phyloP scores from a whole-genome alignment of 2,888 invertebrate species.

The Rhaphigaster nebulosa region DNA sequence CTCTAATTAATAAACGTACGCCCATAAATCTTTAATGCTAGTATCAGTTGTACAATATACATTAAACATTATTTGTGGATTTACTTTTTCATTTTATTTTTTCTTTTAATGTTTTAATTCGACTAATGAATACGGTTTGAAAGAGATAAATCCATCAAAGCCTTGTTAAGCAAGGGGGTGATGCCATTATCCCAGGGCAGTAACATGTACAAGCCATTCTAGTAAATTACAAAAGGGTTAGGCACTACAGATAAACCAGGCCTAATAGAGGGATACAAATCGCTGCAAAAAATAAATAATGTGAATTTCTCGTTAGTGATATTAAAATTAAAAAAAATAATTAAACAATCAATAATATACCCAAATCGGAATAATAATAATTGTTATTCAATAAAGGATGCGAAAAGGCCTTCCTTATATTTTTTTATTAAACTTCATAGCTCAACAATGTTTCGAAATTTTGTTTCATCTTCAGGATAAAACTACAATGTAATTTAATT shows the following conservation, averaged over 20 bases:
- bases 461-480: no score
- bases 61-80: not conserved
- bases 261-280: not conserved
- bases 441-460: no score
- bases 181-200: not conserved
- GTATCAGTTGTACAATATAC: no score
- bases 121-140: not conserved
- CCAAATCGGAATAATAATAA: no score
- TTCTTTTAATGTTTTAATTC: not conserved
- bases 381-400: no score
- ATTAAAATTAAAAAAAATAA: not conserved
- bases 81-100: not conserved
- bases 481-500: no score
- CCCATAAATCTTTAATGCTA: not conserved
- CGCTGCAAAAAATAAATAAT: not conserved
- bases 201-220: conserved; percentile 16
- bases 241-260: not conserved
- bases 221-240: conserved; percentile 15
- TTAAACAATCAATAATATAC: no score
- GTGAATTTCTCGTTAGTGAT: not conserved
- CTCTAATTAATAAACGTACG: not conserved
- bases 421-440: no score
- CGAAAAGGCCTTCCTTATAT: no score
- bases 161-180: not conserved
- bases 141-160: conserved; percentile 8